These are phyloP conservation scores for Temnothorax unifasciatus DNA, from an alignment of 2,888 invertebrate genomes.

Conservation along the genomic window DNA sequence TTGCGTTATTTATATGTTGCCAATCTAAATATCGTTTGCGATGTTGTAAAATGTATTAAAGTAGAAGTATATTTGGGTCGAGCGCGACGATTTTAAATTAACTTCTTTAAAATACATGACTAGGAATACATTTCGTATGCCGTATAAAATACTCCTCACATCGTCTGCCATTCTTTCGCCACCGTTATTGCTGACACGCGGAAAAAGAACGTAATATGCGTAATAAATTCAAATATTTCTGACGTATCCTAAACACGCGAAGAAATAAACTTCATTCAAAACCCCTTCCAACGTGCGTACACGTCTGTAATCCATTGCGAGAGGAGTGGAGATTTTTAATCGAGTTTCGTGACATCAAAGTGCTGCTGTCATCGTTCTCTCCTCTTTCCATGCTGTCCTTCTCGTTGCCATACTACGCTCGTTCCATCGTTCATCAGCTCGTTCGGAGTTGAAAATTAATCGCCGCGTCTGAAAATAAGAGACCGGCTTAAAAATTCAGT, in stretches of 20 bases:
- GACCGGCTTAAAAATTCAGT: slow-evolving; percentile 61
- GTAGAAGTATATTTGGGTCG: background rate
- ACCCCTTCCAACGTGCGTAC: slow-evolving; percentile 54
- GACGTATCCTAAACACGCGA: slow-evolving; percentile 39
- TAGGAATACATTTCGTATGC: background rate
- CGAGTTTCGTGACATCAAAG: slow-evolving; percentile 79
- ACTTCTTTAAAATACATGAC: background rate
- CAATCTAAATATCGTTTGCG: background rate
- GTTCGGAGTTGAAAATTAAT: slow-evolving; percentile 76
- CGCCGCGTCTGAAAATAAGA: slow-evolving; percentile 77
- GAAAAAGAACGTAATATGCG: slow-evolving; percentile 40
- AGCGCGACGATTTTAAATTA: background rate
- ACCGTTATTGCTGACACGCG: slow-evolving; percentile 6
- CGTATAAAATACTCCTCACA: slow-evolving; percentile 8
- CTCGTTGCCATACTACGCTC: slow-evolving; percentile 66
- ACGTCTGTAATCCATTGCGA: slow-evolving; percentile 66
- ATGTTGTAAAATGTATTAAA: background rate
- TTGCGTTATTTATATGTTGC: background rate
- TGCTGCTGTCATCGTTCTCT: slow-evolving; percentile 75
- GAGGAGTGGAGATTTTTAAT: slow-evolving; percentile 77
- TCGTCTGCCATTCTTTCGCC: background rate
- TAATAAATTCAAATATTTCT: slow-evolving; percentile 62
- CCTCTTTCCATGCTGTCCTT: slow-evolving; percentile 53
- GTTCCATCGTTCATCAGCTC: slow-evolving; percentile 77
- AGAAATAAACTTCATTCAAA: slow-evolving; percentile 63